These are phyloP conservation scores for Lathamus discolor DNA, from an alignment of 2,113 vertebrate genomes.

Conservation along the genomic window DNA sequence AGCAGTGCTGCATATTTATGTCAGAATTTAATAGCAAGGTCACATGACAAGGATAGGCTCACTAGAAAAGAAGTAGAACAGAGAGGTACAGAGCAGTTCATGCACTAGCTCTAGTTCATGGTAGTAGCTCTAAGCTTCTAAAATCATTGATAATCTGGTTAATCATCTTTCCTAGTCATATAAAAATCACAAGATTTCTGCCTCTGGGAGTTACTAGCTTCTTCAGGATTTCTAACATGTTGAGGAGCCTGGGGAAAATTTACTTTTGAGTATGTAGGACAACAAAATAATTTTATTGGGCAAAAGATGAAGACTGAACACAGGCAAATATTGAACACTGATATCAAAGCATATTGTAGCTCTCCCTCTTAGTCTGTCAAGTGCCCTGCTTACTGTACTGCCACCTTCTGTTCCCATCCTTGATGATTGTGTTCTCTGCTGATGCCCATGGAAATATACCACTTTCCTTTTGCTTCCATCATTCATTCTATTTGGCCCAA, in stretches of 20 bases:
- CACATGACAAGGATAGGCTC: background rate
- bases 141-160: background rate
- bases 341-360: background rate
- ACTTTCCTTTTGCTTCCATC: background rate
- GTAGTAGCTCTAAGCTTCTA: background rate
- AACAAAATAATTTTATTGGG: background rate
- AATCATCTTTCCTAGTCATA: background rate
- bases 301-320: background rate
- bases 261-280: background rate
- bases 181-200: background rate
- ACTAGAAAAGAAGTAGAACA: background rate
- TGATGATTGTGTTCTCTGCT: background rate
- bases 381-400: background rate
- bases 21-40: background rate
- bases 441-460: background rate
- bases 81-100: background rate
- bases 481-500: background rate
- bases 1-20: background rate
- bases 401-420: background rate
- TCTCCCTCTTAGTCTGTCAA: background rate
- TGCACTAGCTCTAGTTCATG: too few species aligned
- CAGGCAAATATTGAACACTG: background rate
- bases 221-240: background rate
- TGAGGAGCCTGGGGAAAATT: background rate
- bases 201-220: background rate